Base-by-base conservation (phyloP, 2,888 invertebrate genomes). In the Tortricodes alternella region DNA sequence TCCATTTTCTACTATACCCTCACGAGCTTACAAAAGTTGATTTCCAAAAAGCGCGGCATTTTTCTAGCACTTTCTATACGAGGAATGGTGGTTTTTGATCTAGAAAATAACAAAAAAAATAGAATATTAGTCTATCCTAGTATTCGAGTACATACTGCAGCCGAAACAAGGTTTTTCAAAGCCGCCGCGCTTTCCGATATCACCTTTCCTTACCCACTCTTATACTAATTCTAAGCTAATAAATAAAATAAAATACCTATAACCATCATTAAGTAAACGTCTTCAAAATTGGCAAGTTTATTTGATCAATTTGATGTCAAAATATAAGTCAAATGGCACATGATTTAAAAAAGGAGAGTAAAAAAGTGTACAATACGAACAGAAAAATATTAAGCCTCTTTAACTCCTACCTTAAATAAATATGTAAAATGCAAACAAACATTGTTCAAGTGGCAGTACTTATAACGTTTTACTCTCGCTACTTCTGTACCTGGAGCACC, bases 401-500 rank as follows among this genome's bases (percentile, higher is more conserved):
- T 43, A 19, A 52, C 27, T 18, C 39, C 39, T 24, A 23, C 9
- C 19, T 13, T 21, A 43, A 37, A 37, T 27, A 34, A 43, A 21
- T 34, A 34, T 34, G 34, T 21, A 44, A 27, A 34, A 34, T 34
- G 32, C 32, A 34, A 32, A 21, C 21, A 34, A 13, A 27, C n/a
- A 29, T 24, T 38, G 15, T 29, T 32, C 11, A 27, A 46, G 15
- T 23, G 24, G 32, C 29, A 29, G 29, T n/a, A n/a, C n/a, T n/a
- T n/a, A n/a, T n/a, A n/a, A n/a, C n/a, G n/a, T n/a, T n/a, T n/a
- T n/a, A n/a, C n/a, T n/a, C n/a, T n/a, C n/a, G n/a, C n/a, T n/a
- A 88, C 72, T 84, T 85, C 58, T 89, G 92, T 58, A 94, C 91
- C 78, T 94, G 94, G 50, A 93, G 84, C n/a, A 93, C 94, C 11